Conservation (phyloP, 2,797 vertebrate species). For the Hipposideros larvatus region DNA sequence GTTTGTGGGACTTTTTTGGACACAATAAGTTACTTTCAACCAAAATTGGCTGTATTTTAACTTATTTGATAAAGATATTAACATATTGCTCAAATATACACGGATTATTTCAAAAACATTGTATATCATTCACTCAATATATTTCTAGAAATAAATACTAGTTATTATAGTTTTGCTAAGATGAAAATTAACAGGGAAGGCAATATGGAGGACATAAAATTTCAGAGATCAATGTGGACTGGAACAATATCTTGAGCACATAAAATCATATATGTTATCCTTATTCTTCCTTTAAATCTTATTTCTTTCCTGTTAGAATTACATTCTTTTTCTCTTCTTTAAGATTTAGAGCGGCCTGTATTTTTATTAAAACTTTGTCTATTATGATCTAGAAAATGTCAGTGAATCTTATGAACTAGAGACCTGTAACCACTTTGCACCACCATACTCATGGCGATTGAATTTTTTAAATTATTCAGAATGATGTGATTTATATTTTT, state of each 20-base stretch:
- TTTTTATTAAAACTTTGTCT: background rate
- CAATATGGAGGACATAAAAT: background rate
- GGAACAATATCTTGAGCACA: background rate
- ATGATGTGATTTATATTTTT: background rate
- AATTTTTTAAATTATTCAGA: background rate
- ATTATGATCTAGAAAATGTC: background rate
- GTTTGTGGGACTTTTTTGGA: background rate
- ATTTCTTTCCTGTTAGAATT: background rate
- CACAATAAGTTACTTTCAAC: background rate
- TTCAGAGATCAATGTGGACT: background rate
- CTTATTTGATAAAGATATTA: background rate
- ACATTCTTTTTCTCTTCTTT: background rate
- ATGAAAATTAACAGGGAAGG: background rate
- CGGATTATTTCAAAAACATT: background rate
- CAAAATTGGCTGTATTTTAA: background rate
- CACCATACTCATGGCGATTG: background rate
- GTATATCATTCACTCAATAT: background rate
- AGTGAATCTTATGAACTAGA: background rate
- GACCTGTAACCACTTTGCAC: background rate
- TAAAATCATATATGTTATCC: background rate
- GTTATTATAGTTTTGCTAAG: background rate
- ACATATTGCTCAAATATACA: background rate
- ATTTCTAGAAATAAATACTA: background rate
- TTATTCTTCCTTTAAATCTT: conserved; percentile 3
- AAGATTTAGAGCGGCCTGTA: background rate